Base-by-base conservation (phyloP, 2,888 invertebrate species). In the Pammene fasciana region DNA sequence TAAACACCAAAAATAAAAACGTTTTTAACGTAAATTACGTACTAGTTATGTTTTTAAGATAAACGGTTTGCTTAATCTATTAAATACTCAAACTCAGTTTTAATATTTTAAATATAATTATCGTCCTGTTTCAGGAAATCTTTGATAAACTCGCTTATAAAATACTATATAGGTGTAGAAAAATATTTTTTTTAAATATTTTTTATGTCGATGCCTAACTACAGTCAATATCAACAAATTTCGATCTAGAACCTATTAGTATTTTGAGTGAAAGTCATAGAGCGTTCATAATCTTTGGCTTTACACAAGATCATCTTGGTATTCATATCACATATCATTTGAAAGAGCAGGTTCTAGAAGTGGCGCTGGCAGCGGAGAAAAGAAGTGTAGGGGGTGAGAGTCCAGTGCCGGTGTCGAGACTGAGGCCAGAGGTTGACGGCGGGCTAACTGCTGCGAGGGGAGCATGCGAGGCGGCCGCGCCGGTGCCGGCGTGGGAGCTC, bases 281-380 rank as follows among this genome's bases (percentile, higher is more conserved):
- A 62, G 54, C 41, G 46, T 13, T 64, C 11, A 45, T 67, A 43
- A 59, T 82, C 81, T 80, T 84, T 79, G 80, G 80, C 75, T 79
- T 85, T 86, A 92, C 78, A 92, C 90, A 76, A 89, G 81, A 79
- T 91, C 90, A 67, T 90, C 90, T 82, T 89, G 89, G 71, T 80
- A 80, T 71, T 88, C 86, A 78, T 91, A 91, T 91, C 91, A 92
- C 75, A 92, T 88, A 72, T 88, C 87, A 48, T 82, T 82, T 18
- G 85, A 75, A 71, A 65, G 45, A 38, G 62, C 50, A 11, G 71
- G 62, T 55, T 81, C 79, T 52, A 83, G 77, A 46, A 85, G 77
- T 6, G 82, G 66, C 57, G 73, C 81, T 61, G 82, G 82, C 57
- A 82, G 76, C 67, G 82, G 77, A 50, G 78, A 74, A 65, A 84